phyloP scores from a whole-genome alignment of 2,113 vertebrate species.

The Trichomycterus rosablanca region DNA sequence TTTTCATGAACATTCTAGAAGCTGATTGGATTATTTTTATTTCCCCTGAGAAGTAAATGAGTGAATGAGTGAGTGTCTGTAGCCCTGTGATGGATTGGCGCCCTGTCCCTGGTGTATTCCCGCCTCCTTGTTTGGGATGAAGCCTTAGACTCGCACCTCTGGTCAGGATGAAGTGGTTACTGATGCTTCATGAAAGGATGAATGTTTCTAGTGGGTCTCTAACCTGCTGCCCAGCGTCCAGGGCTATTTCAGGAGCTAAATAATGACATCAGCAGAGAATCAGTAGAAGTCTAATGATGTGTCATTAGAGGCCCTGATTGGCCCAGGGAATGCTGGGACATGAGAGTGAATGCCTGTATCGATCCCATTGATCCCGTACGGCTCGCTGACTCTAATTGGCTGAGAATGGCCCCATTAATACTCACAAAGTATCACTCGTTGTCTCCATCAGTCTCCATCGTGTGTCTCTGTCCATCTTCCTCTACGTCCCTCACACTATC shows the following conservation, averaged over 20 bases:
- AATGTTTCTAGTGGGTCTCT: background rate
- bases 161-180: too few relatives aligned
- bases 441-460: background rate
- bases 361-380: constrained; percentile 19
- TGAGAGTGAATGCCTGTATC: constrained; percentile 24
- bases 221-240: background rate
- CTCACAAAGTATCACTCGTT: background rate
- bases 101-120: too few relatives aligned
- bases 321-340: background rate
- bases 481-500: too few relatives aligned
- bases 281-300: constrained; percentile 13
- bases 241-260: background rate
- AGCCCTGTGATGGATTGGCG: too few relatives aligned
- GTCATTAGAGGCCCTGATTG: constrained; percentile 28
- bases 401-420: constrained; percentile 26
- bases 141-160: too few relatives aligned
- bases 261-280: constrained; percentile 8
- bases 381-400: constrained; percentile 28
- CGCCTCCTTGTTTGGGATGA: too few relatives aligned
- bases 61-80: too few relatives aligned
- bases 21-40: too few relatives aligned
- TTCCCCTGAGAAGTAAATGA: too few relatives aligned
- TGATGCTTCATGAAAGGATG: too few relatives aligned
- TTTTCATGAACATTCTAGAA: too few relatives aligned
- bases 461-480: constrained; percentile 2